A percentile compares a stretch with the other conserved stretches of the same genome.
Conservation (phyloP, 2,888 invertebrate genomes). For the Camponotus fellah region DNA sequence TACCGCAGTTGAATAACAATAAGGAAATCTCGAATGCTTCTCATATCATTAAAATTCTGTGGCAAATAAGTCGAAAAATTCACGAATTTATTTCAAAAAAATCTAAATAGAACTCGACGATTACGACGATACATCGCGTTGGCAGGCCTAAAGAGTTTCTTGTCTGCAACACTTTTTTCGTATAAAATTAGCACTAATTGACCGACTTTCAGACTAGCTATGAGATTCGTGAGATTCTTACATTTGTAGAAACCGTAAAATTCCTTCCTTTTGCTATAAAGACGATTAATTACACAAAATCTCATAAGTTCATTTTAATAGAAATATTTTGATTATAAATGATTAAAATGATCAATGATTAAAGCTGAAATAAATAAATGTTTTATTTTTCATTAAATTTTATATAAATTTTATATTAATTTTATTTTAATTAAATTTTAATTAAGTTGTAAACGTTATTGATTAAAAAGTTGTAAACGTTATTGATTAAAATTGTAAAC, state of each 20-base stretch:
- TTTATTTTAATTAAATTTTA: slow-evolving; percentile 5
- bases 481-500: neutral
- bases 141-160: slow-evolving; percentile 5
- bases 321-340: neutral
- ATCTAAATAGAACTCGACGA: neutral
- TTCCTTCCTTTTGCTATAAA: neutral
- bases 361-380: neutral
- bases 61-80: neutral
- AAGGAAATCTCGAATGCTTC: neutral
- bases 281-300: neutral
- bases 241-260: neutral
- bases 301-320: neutral
- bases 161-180: neutral
- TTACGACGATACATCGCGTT: neutral
- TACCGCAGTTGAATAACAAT: neutral
- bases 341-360: neutral
- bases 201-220: slow-evolving; percentile 35
- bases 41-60: neutral
- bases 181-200: slow-evolving; percentile 47
- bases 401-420: neutral
- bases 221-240: slow-evolving; percentile 22
- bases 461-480: neutral
- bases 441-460: neutral
- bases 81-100: neutral
- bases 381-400: neutral